Evolutionary conservation across 2,797 vertebrate species (phyloP).

Genomic region (Phylloscopus collybita): DNA sequence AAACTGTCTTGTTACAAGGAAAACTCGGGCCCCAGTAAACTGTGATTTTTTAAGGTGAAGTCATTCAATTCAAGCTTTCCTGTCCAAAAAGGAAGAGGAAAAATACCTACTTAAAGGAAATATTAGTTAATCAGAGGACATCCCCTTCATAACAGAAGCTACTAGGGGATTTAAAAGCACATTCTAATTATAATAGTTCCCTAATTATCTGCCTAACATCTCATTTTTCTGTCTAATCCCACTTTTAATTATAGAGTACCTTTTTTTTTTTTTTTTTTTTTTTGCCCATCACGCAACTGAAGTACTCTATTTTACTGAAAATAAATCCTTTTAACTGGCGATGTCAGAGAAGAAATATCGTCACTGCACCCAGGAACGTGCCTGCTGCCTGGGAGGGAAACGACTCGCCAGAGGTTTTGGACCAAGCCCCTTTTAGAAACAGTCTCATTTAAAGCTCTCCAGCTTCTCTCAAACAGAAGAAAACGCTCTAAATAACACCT

Average conservation of each 20-base stretch:
- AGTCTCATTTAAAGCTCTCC: neutral
- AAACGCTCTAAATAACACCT: neutral
- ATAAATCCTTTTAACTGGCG: conserved; percentile 71
- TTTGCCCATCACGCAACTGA: conserved; percentile 53
- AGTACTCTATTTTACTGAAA: conserved; percentile 69
- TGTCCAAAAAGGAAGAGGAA: conserved; percentile 62
- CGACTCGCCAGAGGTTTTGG: conserved; percentile 36
- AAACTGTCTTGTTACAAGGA: neutral
- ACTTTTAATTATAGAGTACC: conserved; percentile 76
- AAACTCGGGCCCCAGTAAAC: neutral
- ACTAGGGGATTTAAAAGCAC: conserved; percentile 75
- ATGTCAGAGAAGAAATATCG: conserved; percentile 60
- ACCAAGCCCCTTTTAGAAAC: neutral
- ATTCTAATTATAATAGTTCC: conserved; percentile 78
- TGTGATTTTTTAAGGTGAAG: conserved; percentile 20
- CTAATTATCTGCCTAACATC: conserved; percentile 80
- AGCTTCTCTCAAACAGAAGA: neutral
- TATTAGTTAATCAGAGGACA: conserved; percentile 72
- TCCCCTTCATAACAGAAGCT: conserved; percentile 68
- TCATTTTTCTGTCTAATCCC: conserved; percentile 78
- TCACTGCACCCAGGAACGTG: conserved; percentile 45
- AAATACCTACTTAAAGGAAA: conserved; percentile 69
- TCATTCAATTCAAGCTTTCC: conserved; percentile 58
- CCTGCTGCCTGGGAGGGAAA: conserved; percentile 12
- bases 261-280: conserved; percentile 67